Conservation (phyloP, 2,113 vertebrate species). For the Rhabdomys dilectus region DNA sequence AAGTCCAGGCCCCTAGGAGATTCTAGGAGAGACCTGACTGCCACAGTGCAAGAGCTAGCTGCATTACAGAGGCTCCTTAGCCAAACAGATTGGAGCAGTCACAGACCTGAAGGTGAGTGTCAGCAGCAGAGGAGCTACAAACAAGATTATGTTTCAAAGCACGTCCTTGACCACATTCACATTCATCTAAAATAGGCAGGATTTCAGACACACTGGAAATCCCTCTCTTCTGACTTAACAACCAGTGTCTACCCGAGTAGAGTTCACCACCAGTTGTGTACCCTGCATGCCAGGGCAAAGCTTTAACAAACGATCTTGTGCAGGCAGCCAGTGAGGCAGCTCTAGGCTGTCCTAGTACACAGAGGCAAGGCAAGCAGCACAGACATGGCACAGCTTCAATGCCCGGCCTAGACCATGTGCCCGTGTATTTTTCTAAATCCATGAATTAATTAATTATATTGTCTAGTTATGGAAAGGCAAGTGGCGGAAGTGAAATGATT, state of each 20-base stretch:
- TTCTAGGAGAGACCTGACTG: not conserved
- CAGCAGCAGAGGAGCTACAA: not conserved
- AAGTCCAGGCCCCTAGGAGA: not conserved
- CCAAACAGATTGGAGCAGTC: not conserved
- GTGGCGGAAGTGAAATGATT: conserved; percentile 49
- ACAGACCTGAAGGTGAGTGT: not conserved
- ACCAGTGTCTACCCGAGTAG: not conserved
- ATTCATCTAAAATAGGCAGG: conserved; percentile 4
- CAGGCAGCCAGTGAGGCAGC: not conserved
- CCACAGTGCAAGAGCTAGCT: not conserved
- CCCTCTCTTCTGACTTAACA: not conserved
- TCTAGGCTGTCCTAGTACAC: not conserved
- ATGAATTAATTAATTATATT: conserved; percentile 39
- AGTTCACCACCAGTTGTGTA: not conserved
- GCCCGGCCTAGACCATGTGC: not conserved
- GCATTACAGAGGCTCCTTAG: not conserved
- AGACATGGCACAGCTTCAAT: not conserved
- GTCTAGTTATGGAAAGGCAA: conserved; percentile 44
- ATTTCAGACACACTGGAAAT: not conserved
- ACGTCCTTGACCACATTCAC: not conserved
- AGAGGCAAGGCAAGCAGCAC: not conserved
- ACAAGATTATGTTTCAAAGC: not conserved
- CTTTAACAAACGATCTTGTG: not conserved
- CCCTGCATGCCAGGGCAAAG: not conserved
- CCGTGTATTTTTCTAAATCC: not conserved